A percentile compares a stretch with the other conserved stretches of the same genome.
Evolutionary conservation across 1,140 invertebrate genomes (phyloP).

Genomic region (Neomicropteryx cornuta): DNA sequence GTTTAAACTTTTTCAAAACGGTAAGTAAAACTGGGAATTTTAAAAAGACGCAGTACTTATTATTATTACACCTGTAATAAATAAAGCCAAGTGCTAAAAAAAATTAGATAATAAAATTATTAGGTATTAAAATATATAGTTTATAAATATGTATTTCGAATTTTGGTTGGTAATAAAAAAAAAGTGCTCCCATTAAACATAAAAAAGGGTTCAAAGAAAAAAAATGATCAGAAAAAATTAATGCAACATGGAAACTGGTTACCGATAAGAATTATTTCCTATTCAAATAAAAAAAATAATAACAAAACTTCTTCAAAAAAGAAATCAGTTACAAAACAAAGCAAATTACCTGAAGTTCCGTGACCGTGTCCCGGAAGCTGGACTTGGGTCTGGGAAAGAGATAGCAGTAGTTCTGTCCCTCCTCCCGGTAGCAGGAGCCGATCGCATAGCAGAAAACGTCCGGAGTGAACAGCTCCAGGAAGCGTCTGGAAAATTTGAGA

Average conservation of each 20-base stretch:
- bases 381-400: slow-evolving; percentile 12
- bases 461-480: slow-evolving; percentile 12
- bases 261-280: background rate
- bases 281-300: slow-evolving; percentile 3
- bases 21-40: too few relatives aligned
- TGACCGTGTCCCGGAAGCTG: slow-evolving; percentile 2
- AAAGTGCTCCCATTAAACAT: slow-evolving; percentile 1
- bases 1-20: too few relatives aligned
- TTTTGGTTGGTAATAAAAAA: background rate
- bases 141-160: too few relatives aligned
- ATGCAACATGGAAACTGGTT: slow-evolving; percentile 8
- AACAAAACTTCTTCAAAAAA: background rate
- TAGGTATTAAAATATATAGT: too few relatives aligned
- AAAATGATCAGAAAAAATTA: slow-evolving; percentile 7
- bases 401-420: slow-evolving; percentile 12
- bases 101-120: too few relatives aligned
- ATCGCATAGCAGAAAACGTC: slow-evolving; percentile 13
- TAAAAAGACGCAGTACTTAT: too few relatives aligned
- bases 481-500: slow-evolving; percentile 8
- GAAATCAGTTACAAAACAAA: too few relatives aligned
- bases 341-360: slow-evolving; percentile 8
- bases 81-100: too few relatives aligned
- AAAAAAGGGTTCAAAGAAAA: slow-evolving; percentile 5
- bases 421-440: slow-evolving; percentile 7
- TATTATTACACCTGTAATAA: too few relatives aligned